Evolutionary conservation across 1,140 invertebrate species (phyloP).

Genomic region (Nomia melanderi): DNA sequence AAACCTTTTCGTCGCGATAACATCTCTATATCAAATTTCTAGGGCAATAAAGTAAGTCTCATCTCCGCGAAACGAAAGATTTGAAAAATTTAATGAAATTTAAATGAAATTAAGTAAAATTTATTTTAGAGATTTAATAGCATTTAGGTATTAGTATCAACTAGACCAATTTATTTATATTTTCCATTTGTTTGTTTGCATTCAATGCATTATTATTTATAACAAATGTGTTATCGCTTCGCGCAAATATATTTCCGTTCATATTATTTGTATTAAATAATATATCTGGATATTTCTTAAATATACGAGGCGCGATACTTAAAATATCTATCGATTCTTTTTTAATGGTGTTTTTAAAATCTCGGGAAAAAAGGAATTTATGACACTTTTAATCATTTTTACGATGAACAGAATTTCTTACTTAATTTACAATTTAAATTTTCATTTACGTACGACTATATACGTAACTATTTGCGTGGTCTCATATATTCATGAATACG

Average conservation of each 20-base stretch:
- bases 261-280: not conserved
- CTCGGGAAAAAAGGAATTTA: no score
- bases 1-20: conserved; percentile 94
- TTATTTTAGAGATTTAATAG: no score
- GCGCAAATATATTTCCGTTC: not conserved
- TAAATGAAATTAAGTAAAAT: no score
- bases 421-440: not conserved
- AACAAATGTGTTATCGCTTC: not conserved
- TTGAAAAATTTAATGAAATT: no score
- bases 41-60: conserved; percentile 84
- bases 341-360: no score
- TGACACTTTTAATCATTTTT: no score
- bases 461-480: no score
- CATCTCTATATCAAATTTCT: conserved; percentile 90
- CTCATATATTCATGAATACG: no score
- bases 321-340: not conserved
- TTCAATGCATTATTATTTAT: not conserved
- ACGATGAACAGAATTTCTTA: no score
- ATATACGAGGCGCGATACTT: not conserved
- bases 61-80: not conserved
- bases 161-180: no score
- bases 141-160: no score
- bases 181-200: not conserved
- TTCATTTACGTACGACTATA: not conserved
- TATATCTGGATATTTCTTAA: not conserved